Evolutionary conservation across 2,888 invertebrate genomes (phyloP), one percentile per base, ranked within the genome.

Genomic region (Stenichneumon culpator): DNA sequence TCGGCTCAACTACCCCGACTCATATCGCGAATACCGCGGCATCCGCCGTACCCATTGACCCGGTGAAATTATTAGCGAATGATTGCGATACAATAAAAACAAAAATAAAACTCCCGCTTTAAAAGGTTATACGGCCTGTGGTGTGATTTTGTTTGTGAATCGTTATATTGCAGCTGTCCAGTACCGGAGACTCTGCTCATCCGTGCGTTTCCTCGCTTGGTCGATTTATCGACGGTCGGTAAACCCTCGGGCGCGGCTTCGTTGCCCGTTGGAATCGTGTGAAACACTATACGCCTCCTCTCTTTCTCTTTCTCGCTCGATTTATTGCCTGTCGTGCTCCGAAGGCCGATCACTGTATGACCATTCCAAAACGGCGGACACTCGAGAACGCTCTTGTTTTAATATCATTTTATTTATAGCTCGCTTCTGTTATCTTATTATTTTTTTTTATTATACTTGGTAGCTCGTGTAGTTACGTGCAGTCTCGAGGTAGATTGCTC

Each of bases 211-310:
- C 57, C 44, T 36, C 68, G 52, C 73, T 19, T 52, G 60, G 68
- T 73, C 47, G 28, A 47, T 74, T 52, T 79, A 74, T 83, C 50
- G 63, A 52, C 52, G 68, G 74, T 79, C 79, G 73, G 63, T 54
- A 67, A 69, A 52, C 60, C 47, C 65, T 70, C 79, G 32, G 22
- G 44, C 57, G 69, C 68, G 28, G 25, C 57, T 60, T 22, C 28
- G n/a, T 60, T 69, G 44, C 47, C 47, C 19, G 60, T 70, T 60
- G 44, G 22, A 60, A 69, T 39, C 22, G 60, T 73, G 63, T 32
- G 60, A 80, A 80, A 77, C 77, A 44, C 57, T 67, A 63, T 47
- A 44, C 47, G n/a, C 74, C 4, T 16, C 39, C 32, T 57, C 39
- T 50, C 28, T 39, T 28, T 52, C 19, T 39, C 50, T 57, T 14